Conservation (phyloP, 1,140 invertebrate genomes). For the Maconellicoccus hirsutus region DNA sequence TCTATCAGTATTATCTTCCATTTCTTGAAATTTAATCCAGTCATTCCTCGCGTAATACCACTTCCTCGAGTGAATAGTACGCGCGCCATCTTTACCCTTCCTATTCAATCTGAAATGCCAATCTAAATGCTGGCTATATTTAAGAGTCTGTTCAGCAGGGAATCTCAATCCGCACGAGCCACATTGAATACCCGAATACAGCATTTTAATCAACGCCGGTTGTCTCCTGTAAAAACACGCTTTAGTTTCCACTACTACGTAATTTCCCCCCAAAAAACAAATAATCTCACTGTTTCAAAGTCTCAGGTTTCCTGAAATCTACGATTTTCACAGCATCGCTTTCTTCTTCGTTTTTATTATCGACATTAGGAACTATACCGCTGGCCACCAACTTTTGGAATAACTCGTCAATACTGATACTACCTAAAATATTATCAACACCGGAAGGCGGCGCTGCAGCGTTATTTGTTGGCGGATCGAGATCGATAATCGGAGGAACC, state of each 20-base stretch:
- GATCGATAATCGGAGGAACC: not conserved
- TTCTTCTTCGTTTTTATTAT: slow-evolving; percentile 23
- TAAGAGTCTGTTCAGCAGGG: slow-evolving; percentile 69
- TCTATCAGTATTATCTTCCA: slow-evolving; percentile 83
- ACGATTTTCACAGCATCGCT: slow-evolving; percentile 44
- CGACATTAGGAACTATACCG: slow-evolving; percentile 53
- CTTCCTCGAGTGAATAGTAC: slow-evolving; percentile 65
- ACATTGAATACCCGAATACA: slow-evolving; percentile 74
- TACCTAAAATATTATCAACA: slow-evolving; percentile 28
- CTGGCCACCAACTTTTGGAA: slow-evolving; percentile 71
- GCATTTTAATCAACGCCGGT: slow-evolving; percentile 37
- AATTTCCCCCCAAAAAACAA: slow-evolving; percentile 31
- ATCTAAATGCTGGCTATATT: slow-evolving; percentile 85
- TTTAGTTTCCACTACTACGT: slow-evolving; percentile 7
- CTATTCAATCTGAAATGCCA: slow-evolving; percentile 95
- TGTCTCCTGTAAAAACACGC: slow-evolving; percentile 33
- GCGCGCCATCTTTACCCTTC: slow-evolving; percentile 67
- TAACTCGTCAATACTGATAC: slow-evolving; percentile 65
- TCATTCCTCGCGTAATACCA: slow-evolving; percentile 85
- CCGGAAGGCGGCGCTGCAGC: slow-evolving; percentile 25
- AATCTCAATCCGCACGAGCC: slow-evolving; percentile 86
- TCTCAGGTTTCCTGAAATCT: slow-evolving; percentile 52
- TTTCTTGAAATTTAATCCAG: slow-evolving; percentile 90
- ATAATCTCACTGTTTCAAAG: slow-evolving; percentile 65
- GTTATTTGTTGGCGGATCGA: slow-evolving; percentile 23